Evolutionary conservation across 2,888 invertebrate species (phyloP), one percentile per base, ranked within the genome.

Genomic region (Idaea biselata): DNA sequence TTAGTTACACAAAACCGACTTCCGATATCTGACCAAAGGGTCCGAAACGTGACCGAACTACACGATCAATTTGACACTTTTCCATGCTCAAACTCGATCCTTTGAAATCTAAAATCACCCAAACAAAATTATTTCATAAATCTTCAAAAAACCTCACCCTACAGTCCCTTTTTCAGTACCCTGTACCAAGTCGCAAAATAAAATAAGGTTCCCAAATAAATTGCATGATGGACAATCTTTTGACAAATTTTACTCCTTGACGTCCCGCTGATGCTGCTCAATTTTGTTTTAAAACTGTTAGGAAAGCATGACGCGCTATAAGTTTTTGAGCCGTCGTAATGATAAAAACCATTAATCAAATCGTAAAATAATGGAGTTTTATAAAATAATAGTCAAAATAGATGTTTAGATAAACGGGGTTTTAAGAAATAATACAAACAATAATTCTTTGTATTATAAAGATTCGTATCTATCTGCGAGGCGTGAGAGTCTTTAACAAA

Each of bases 1-100:
- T 90, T 88, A 87, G 89, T 89, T 89, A 88, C 79, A 86, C 79
- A 76, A 80, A 86, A 83, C 80, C 77, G 82, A 84, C 84, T 82
- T 81, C 84, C 84, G 82, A 85, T 80, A 82, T 80, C 79, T 66
- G 76, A 72, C 74, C 76, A 75, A 74, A 74, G 66, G 69, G 73
- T 44, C 66, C 71, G 70, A 77, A 77, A 89, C 88, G 89, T 89
- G 88, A 88, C 80, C 73, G 74, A 77, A 83, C 81, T 87, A 74
- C 79, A 73, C 72, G 76, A 85, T 82, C 77, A 76, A 81, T 81
- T 85, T 82, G 80, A 82, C 80, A 83, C 79, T 85, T 84, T 87
- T 84, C 76, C 71, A 71, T 72, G 71, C 74, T 73, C 66, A 67
- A 68, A 70, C 70, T 65, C 64, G 69, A 69, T 66, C 63, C 66